phyloP scores from a whole-genome alignment of 2,888 invertebrate species.

The Papilio protenor region DNA sequence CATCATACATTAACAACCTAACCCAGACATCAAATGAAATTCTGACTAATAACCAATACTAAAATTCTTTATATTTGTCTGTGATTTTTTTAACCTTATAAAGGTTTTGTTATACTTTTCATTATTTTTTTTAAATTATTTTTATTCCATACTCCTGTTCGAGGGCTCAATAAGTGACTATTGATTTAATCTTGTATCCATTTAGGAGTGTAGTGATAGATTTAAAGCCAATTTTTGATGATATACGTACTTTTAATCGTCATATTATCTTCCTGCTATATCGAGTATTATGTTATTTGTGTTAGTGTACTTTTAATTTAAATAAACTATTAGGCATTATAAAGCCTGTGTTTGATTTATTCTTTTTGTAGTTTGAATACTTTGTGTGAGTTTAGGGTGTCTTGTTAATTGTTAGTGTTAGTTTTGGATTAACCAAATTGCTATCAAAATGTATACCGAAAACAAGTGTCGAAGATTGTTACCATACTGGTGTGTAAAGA shows the following conservation, averaged over 20 bases:
- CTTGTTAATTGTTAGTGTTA: neutral
- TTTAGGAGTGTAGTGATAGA: neutral
- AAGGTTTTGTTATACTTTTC: constrained; percentile 8
- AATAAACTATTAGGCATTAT: constrained; percentile 45
- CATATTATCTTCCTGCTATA: constrained; percentile 53
- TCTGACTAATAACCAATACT: neutral
- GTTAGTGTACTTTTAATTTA: constrained; percentile 43
- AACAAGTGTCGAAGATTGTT: constrained; percentile 7
- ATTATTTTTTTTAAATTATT: neutral
- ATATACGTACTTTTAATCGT: constrained; percentile 30
- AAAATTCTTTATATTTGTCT: constrained; percentile 2
- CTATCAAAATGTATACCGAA: neutral
- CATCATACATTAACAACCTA: neutral
- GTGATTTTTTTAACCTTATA: constrained; percentile 33
- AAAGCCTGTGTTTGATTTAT: constrained; percentile 45
- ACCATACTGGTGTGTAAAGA: constrained; percentile 41
- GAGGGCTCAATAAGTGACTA: constrained; percentile 5
- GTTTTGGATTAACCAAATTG: neutral
- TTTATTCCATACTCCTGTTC: neutral
- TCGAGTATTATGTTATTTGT: constrained; percentile 53
- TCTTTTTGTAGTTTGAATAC: neutral
- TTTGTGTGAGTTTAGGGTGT: constrained; percentile 44
- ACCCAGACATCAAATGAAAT: neutral
- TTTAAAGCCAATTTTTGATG: neutral
- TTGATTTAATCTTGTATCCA: constrained; percentile 6